Evolutionary conservation across 2,888 invertebrate species (phyloP).

Genomic region (Pristionchus entomophagus): DNA sequence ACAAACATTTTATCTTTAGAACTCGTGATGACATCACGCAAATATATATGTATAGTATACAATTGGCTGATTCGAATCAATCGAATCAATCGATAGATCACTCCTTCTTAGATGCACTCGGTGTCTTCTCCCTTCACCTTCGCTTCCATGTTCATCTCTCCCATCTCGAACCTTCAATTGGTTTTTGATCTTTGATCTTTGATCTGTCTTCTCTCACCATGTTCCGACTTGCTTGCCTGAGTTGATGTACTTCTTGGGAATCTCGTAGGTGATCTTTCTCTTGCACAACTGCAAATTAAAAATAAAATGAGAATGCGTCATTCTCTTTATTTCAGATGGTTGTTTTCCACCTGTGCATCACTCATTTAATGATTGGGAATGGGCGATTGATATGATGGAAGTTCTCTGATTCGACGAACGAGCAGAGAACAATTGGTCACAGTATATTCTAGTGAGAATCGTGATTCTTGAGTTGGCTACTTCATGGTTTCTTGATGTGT

Average conservation of each 20-base stretch:
- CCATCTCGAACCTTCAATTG: constrained; percentile 10
- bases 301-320: background rate
- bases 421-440: background rate
- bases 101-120: constrained; percentile 14
- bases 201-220: background rate
- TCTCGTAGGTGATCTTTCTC: constrained; percentile 45
- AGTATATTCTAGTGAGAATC: background rate
- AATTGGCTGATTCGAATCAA: background rate
- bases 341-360: background rate
- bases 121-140: constrained; percentile 37
- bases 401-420: background rate
- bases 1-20: background rate
- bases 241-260: constrained; percentile 46
- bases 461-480: background rate
- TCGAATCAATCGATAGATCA: constrained; percentile 23
- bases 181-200: constrained; percentile 2
- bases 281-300: constrained; percentile 49
- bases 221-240: constrained; percentile 32
- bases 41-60: background rate
- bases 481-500: background rate
- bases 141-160: constrained; percentile 43
- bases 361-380: background rate
- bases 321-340: background rate
- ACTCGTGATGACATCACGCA: background rate
- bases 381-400: background rate